These are phyloP conservation scores for Pseudochromis fuscus DNA, from an alignment of 2,797 vertebrate species.

Conservation along the genomic window DNA sequence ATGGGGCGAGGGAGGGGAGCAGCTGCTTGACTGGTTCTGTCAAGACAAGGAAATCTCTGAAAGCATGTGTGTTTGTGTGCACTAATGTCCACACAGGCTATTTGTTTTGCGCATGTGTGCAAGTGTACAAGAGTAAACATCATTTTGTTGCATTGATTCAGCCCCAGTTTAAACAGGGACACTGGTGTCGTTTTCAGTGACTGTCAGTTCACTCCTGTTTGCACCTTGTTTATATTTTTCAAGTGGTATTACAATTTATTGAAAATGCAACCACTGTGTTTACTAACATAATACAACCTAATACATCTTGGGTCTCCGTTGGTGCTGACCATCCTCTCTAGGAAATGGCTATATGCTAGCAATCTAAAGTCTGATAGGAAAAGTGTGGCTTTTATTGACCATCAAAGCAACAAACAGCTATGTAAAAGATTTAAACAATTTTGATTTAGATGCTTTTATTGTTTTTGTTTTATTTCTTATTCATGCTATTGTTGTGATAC, in stretches of 20 bases:
- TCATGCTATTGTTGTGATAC: neutral
- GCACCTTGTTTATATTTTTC: neutral
- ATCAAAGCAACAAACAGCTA: no score
- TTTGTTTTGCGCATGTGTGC: conserved; percentile 8
- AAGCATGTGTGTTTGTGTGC: neutral
- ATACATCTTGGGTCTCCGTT: no score
- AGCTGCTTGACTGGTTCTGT: conserved; percentile 66
- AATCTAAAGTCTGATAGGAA: no score
- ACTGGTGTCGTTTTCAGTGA: neutral
- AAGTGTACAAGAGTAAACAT: neutral
- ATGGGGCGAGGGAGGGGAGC: conserved; percentile 21
- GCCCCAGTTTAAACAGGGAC: neutral
- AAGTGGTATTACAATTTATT: no score
- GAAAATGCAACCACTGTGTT: no score
- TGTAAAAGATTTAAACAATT: no score
- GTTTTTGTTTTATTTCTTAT: no score
- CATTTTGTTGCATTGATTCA: neutral
- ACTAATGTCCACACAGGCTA: conserved; percentile 3
- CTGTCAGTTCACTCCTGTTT: neutral
- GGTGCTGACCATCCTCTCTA: no score
- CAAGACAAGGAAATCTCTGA: conserved; percentile 43
- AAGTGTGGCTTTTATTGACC: no score
- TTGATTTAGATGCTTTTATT: no score
- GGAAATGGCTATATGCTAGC: no score
- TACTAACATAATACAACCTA: no score